Evolutionary conservation across 2,113 vertebrate species (phyloP).

Genomic region (Eulacestoma nigropectus): DNA sequence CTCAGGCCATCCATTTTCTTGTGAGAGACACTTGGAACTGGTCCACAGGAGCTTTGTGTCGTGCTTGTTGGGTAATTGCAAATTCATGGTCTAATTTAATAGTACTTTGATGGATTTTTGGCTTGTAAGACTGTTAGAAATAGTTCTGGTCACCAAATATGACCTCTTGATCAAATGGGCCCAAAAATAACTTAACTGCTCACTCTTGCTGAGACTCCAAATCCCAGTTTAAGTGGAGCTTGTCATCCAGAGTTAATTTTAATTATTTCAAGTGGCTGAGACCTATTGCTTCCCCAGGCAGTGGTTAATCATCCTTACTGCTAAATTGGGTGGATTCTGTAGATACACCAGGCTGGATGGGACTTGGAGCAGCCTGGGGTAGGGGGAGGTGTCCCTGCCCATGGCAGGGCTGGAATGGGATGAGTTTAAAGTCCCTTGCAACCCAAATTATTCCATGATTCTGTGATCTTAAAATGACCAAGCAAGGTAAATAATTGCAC

Average conservation of each 20-base stretch:
- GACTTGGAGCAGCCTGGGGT: neutral
- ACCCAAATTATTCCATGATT: neutral
- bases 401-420: neutral
- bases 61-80: neutral
- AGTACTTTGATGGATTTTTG: neutral
- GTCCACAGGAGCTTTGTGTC: neutral
- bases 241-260: neutral
- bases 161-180: neutral
- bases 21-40: neutral
- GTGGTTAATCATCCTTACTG: neutral
- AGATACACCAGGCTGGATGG: neutral
- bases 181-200: neutral
- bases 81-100: neutral
- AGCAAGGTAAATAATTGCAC: neutral
- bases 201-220: neutral
- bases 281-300: neutral
- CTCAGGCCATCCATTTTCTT: neutral
- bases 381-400: neutral
- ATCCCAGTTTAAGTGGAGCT: neutral
- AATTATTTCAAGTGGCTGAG: neutral
- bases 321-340: neutral
- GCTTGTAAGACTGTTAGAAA: neutral
- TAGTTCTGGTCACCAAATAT: neutral
- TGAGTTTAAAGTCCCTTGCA: neutral
- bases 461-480: neutral